These are phyloP conservation scores for Microtus oregoni DNA, from an alignment of 2,113 vertebrate genomes.

Conservation along the genomic window DNA sequence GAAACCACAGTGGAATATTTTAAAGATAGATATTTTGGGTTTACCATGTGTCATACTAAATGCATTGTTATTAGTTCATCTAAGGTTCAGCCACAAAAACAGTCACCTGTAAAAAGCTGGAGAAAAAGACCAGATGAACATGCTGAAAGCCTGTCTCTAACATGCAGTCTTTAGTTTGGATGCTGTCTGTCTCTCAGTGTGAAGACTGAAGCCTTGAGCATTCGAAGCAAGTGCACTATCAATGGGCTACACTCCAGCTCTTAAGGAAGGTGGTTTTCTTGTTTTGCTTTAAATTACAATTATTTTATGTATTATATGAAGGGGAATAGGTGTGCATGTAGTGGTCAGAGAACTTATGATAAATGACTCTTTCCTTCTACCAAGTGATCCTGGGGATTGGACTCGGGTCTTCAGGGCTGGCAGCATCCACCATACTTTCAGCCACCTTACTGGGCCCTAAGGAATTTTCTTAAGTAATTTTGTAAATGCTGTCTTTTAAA, in stretches of 20 bases:
- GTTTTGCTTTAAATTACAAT: neutral
- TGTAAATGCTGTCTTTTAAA: constrained; percentile 43
- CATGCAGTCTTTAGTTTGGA: neutral
- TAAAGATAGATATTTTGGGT: constrained; percentile 32
- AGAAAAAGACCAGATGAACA: constrained; percentile 20
- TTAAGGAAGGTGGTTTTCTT: neutral
- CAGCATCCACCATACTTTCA: neutral
- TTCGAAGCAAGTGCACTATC: neutral
- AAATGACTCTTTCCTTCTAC: neutral
- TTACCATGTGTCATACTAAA: constrained; percentile 52
- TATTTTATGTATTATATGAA: neutral
- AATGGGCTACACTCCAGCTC: neutral
- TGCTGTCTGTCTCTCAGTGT: neutral
- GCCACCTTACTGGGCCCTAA: neutral
- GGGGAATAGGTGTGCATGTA: neutral
- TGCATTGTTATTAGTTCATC: constrained; percentile 31
- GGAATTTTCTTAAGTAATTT: constrained; percentile 1
- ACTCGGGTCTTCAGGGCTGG: neutral
- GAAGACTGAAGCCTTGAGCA: neutral
- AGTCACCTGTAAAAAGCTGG: constrained; percentile 6
- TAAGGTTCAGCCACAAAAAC: constrained; percentile 44
- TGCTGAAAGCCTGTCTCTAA: constrained; percentile 30
- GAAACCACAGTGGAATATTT: neutral
- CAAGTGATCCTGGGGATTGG: neutral
- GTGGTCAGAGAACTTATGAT: neutral